Evolutionary conservation across 2,797 vertebrate species (phyloP).

Genomic region (Sebastes itinus): DNA sequence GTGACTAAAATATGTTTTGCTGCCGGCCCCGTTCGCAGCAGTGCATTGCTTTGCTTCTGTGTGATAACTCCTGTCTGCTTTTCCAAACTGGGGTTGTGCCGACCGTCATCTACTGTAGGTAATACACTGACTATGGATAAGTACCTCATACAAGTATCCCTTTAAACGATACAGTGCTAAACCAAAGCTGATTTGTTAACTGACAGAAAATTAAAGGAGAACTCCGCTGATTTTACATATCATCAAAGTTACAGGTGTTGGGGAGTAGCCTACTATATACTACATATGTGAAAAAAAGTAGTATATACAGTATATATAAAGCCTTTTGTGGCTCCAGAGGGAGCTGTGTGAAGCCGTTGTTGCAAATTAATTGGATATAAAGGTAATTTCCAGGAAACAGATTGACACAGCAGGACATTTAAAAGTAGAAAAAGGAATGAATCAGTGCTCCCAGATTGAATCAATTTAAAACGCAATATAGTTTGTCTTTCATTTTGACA

Average conservation of each 20-base stretch:
- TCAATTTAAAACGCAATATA: no score
- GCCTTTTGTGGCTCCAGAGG: background rate
- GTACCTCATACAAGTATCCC: no score
- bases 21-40: no score
- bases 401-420: background rate
- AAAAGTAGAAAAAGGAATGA: accelerated
- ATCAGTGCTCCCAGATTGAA: background rate
- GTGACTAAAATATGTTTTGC: no score
- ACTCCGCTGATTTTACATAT: background rate
- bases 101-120: no score
- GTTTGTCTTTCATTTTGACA: accelerated
- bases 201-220: background rate
- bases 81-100: no score
- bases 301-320: background rate
- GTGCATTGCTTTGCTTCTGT: no score
- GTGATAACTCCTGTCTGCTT: no score
- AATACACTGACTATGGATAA: no score
- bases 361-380: background rate
- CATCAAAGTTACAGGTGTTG: background rate
- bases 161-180: background rate
- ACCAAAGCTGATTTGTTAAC: no score
- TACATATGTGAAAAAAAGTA: background rate
- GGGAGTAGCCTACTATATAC: no score
- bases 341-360: no score
- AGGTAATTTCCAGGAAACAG: background rate